Evolutionary conservation across 2,113 vertebrate species (phyloP).

Genomic region (Anguilla japonica): DNA sequence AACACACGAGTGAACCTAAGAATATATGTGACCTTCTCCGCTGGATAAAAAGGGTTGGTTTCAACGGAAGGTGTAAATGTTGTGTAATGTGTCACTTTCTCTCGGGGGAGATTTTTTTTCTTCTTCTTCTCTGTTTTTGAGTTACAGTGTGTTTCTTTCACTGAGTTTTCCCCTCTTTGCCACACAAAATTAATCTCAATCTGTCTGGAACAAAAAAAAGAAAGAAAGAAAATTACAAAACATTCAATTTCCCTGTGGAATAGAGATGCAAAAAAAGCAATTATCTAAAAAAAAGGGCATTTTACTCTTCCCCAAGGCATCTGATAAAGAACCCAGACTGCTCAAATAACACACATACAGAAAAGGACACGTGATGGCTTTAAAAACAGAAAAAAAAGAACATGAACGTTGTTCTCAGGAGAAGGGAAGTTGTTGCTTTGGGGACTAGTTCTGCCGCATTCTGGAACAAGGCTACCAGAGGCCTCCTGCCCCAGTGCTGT

Average conservation of each 20-base stretch:
- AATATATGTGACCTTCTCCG: not conserved
- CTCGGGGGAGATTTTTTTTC: not conserved
- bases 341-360: not conserved
- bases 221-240: not conserved
- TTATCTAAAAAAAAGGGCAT: not conserved
- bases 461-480: not conserved
- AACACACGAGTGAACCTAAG: not conserved
- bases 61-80: not conserved
- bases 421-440: not conserved
- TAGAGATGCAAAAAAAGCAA: not conserved
- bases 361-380: not conserved
- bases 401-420: not conserved
- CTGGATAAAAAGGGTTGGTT: not conserved
- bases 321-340: not conserved
- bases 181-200: no score
- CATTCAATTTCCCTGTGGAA: not conserved
- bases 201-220: no score
- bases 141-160: not conserved
- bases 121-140: not conserved
- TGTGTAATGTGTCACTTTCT: not conserved
- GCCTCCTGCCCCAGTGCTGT: not conserved
- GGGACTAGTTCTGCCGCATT: not conserved
- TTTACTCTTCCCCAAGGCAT: not conserved
- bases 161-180: not conserved
- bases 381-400: not conserved